Evolutionary conservation across 1,140 invertebrate species (phyloP), one percentile per base, ranked within the genome.

Genomic region (Caenorhabditis tropicalis): DNA sequence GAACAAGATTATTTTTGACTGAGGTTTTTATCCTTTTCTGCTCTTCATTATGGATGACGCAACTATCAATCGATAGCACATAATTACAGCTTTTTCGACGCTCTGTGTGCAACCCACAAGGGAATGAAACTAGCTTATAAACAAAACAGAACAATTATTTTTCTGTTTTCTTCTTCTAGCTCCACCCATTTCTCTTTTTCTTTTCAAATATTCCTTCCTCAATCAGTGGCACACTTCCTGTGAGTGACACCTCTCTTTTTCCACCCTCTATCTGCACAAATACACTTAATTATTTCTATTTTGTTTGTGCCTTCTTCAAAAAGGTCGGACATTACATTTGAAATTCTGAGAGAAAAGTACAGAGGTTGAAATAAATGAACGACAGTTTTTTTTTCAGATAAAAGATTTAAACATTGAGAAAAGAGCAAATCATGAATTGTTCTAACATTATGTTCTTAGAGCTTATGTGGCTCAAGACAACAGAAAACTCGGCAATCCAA

Each of bases 181-280:
- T 74, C 36, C 65, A 19, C 65, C 65, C 36, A 46, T 24, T 74
- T 43, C 10, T 43, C 19, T 27, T 24, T 29, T 27, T n/a, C 31
- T 36, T n/a, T 36, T 74, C 36, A 74, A 46, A 43, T 39, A 74
- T 74, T 74, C 65, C 65, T 74, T 46, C 65, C 65, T 46, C 65
- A 74, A 74, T 74, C 43, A 74, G 65, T 46, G 65, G 36, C 65
- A n/a, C 27, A 74, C 65, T 74, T 74, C 65, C 65, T 74, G 36
- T 2, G 36, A 74, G 36, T 74, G 65, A 43, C 36, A 74, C 65
- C 36, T 46, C 58, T 31, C 31, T 39, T 74, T 36, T 74, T 46
- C 65, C 36, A 43, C 65, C 65, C 65, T 24, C 33, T 74, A 65
- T 36, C 24, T 65, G 58, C 58, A 36, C 27, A 29, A 9, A 27